Conservation (phyloP, 2,797 vertebrate genomes). For the Falco novaeseelandiae region DNA sequence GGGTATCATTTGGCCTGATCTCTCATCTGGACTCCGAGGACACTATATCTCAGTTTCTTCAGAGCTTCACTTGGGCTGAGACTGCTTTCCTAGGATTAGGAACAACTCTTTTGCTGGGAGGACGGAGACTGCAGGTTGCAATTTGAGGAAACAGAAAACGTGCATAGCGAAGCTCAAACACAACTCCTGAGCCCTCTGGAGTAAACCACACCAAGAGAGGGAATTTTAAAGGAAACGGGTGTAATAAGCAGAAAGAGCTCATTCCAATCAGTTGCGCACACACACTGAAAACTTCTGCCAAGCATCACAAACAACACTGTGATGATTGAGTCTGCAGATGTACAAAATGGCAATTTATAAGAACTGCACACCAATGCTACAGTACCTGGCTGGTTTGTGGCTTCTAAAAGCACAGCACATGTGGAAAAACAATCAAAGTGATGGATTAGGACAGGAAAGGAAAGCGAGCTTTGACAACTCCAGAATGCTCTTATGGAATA, state of each 20-base stretch:
- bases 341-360: slow-evolving; percentile 37
- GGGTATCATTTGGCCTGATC: neutral
- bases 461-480: slow-evolving; percentile 64
- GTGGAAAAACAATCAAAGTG: slow-evolving; percentile 85
- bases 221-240: slow-evolving; percentile 21
- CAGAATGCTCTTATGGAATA: slow-evolving; percentile 66
- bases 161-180: slow-evolving; percentile 63
- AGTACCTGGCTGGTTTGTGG: slow-evolving; percentile 90
- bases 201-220: slow-evolving; percentile 17
- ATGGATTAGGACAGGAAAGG: slow-evolving; percentile 76
- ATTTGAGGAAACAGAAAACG: slow-evolving; percentile 44
- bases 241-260: slow-evolving; percentile 50
- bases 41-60: neutral
- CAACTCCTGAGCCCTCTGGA: neutral
- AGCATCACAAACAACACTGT: slow-evolving; percentile 60
- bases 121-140: neutral
- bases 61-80: neutral
- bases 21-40: neutral
- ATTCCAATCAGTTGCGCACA: slow-evolving; percentile 50
- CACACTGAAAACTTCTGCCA: slow-evolving; percentile 58
- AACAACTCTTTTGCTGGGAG: slow-evolving; percentile 4
- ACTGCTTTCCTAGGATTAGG: neutral
- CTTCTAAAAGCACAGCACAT: slow-evolving; percentile 87
- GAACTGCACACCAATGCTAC: slow-evolving; percentile 80
- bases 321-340: slow-evolving; percentile 55